A percentile compares a stretch with the other conserved stretches of the same genome.
Conservation (phyloP, 1,140 invertebrate genomes). For the Periplaneta americana region DNA sequence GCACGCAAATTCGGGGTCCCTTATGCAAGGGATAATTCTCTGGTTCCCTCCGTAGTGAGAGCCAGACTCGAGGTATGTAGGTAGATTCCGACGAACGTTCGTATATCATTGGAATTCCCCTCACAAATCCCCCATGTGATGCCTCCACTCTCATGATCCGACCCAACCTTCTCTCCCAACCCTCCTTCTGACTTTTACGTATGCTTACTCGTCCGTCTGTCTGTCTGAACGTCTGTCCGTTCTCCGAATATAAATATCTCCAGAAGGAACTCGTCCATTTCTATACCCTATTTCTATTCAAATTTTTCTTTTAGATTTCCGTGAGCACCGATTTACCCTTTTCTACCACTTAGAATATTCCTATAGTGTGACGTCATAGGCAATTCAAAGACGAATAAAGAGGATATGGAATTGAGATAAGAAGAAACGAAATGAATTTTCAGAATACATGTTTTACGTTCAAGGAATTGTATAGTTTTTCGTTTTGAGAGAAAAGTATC, state of each 20-base stretch:
- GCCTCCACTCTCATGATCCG: neutral
- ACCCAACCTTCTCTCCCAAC: too few species aligned
- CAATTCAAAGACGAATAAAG: neutral
- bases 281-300: conserved; percentile 9
- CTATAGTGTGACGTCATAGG: neutral
- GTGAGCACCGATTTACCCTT: conserved; percentile 1
- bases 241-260: conserved; percentile 5
- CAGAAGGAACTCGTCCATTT: neutral
- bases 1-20: neutral
- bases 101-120: conserved; percentile 8
- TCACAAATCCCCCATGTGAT: conserved; percentile 4
- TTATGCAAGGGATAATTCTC: neutral
- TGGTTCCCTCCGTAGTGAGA: neutral
- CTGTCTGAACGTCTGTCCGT: neutral
- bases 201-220: neutral
- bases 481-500: too few species aligned
- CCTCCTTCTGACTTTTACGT: neutral
- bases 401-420: neutral
- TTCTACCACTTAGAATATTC: neutral
- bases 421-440: neutral
- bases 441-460: neutral
- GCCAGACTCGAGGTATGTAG: neutral
- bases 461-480: neutral
- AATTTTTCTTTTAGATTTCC: conserved; percentile 10
- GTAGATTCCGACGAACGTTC: neutral